Evolutionary conservation across 2,113 vertebrate genomes (phyloP).

Genomic region (Ranitomeya imitator): DNA sequence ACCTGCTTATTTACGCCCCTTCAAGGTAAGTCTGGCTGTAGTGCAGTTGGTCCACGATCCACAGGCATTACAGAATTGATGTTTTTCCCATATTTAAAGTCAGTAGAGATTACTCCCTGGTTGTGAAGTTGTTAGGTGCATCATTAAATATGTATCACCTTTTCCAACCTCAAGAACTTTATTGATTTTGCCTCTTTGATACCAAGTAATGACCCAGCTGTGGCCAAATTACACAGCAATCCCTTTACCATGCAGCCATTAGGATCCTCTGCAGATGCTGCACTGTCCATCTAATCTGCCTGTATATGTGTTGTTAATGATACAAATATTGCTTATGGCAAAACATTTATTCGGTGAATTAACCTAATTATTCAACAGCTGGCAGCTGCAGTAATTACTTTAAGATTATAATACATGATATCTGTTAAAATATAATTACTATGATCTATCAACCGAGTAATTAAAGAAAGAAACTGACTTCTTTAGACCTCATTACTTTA

Average conservation of each 20-base stretch:
- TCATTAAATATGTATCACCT: background rate
- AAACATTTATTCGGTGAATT: conserved; percentile 61
- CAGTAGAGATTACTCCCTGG: background rate
- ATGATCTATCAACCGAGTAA: conserved; percentile 71
- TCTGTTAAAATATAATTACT: conserved; percentile 70
- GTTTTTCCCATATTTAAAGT: background rate
- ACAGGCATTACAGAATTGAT: background rate
- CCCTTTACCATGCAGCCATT: background rate
- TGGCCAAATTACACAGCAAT: background rate
- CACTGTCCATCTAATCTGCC: conserved; percentile 3
- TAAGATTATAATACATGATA: conserved; percentile 67
- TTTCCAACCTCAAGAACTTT: background rate
- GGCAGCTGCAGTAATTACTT: conserved; percentile 67
- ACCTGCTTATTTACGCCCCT: too few relatives aligned
- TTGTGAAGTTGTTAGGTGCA: background rate
- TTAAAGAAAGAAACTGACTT: conserved; percentile 69
- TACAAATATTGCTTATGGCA: conserved; percentile 49
- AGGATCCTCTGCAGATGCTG: background rate
- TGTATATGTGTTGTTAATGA: conserved; percentile 41
- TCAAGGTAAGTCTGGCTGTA: too few relatives aligned
- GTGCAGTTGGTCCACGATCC: too few relatives aligned
- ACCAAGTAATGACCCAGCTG: background rate
- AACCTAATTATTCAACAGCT: conserved; percentile 68
- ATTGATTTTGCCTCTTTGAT: background rate
- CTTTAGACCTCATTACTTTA: conserved; percentile 67